A percentile compares a stretch with the other conserved stretches of the same genome.
Evolutionary conservation across 1,140 invertebrate genomes (phyloP).

Genomic region (Dufourea novaeangliae): DNA sequence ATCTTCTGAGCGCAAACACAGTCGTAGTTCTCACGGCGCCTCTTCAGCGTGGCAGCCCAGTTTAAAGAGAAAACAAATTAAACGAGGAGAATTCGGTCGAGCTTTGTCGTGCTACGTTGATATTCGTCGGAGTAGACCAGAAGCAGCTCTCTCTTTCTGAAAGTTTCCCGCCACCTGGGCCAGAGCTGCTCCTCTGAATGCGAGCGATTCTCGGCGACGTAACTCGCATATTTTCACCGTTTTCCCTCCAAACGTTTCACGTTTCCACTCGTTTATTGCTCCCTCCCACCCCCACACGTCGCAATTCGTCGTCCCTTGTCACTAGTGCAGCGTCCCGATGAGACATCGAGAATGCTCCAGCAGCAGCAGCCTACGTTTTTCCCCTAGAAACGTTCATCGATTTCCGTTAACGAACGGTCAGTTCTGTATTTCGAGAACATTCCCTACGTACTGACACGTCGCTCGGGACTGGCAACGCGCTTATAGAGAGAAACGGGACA

Average conservation of each 20-base stretch:
- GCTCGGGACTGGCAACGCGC: background rate
- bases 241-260: too few species aligned
- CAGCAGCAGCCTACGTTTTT: background rate
- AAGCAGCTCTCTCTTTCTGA: background rate
- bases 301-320: background rate
- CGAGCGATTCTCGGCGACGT: background rate
- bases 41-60: constrained; percentile 5
- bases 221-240: constrained; percentile 19
- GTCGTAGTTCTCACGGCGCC: constrained; percentile 23
- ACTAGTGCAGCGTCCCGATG: background rate
- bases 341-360: constrained; percentile 24
- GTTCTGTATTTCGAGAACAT: background rate
- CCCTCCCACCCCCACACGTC: background rate
- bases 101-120: background rate
- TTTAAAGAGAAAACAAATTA: constrained; percentile 56
- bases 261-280: constrained; percentile 13
- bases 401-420: constrained; percentile 30
- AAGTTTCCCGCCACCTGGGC: background rate
- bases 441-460: background rate
- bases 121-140: background rate
- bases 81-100: background rate
- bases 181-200: background rate
- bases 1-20: constrained; percentile 59
- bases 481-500: background rate
- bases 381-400: background rate